Base-by-base conservation (phyloP, 2,888 invertebrate genomes). In the Serrognathus titanus region DNA sequence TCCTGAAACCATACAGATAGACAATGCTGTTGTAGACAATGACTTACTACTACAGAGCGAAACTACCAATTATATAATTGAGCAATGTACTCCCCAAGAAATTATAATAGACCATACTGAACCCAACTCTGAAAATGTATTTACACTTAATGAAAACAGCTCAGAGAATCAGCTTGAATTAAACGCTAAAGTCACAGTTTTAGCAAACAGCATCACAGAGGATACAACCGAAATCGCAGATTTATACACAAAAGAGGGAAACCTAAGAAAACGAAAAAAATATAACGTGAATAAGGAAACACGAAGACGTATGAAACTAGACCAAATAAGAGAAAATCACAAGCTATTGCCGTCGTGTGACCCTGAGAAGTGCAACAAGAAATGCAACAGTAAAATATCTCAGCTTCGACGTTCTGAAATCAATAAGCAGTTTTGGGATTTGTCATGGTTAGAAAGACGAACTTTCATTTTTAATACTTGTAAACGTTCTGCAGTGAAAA, bases 311-410 rank as follows among this genome's bases (percentile, higher is more conserved):
- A 48, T 48, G 48, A 53, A 53, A 53, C 39, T 53, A 53, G 48
- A 48, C 53, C 47, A 53, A 48, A 48, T 53, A 53, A 53, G 39
- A 48, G 46, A 46, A 46, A 48, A 53, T 48, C 47, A 47, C 39
- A 53, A 38, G 47, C 48, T 37, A 37, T 53, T 53, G 46, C 53
- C 40, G 53, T 53, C 53, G 38, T 53, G 53, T 48, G 53, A 53
- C 48, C 53, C 40, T 53, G 48, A 53, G 31, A 53, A 53, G 40
- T 39, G 41, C 48, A 53, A 53, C 2, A 48, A 48, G 41, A 53
- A 53, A 53, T 53, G 53, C 3, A 38, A 38, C 38, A 38, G 5
- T 46, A 53, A 46, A 36, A 53, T 53, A 1, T 53, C 46, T 37
- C 20, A 51, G 31, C 51, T 51, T 51, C 11, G 51, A 41, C 51